phyloP scores from a whole-genome alignment of 2,888 invertebrate genomes.

The Elmis aenea region DNA sequence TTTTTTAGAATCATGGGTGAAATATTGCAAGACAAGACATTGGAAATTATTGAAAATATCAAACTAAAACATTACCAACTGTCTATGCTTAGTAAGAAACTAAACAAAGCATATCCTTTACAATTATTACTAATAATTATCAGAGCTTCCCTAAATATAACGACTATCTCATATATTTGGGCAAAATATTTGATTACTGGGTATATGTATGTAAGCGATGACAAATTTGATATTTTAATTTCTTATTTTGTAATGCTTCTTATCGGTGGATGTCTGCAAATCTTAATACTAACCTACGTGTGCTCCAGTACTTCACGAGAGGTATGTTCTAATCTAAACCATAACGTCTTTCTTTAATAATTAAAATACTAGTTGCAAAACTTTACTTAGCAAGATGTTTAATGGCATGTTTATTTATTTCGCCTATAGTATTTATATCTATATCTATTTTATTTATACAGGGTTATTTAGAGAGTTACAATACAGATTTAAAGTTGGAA shows the following conservation, averaged over 20 bases:
- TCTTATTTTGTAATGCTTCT: too few relatives aligned
- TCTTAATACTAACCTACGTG: neutral
- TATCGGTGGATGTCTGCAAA: too few relatives aligned
- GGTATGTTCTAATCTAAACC: constrained; percentile 1
- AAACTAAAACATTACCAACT: constrained; percentile 5
- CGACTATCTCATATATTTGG: constrained; percentile 5
- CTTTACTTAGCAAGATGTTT: too few relatives aligned
- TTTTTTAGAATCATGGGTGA: neutral
- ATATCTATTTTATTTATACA: too few relatives aligned
- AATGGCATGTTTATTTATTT: too few relatives aligned
- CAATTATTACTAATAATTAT: constrained; percentile 2
- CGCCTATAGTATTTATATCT: too few relatives aligned
- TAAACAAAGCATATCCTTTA: constrained; percentile 4
- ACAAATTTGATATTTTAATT: too few relatives aligned
- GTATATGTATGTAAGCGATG: too few relatives aligned
- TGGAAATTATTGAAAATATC: constrained; percentile 1
- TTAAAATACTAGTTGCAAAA: too few relatives aligned
- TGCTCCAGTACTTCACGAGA: constrained; percentile 9
- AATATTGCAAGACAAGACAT: neutral
- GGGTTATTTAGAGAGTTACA: too few relatives aligned
- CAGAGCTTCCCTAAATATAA: constrained; percentile 1
- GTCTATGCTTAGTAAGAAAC: constrained; percentile 1
- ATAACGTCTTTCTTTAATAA: too few relatives aligned
- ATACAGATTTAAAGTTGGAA: too few relatives aligned
- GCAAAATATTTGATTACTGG: constrained; percentile 2